Conservation (phyloP, 1,140 invertebrate species). For the Apolygus lucorum region DNA sequence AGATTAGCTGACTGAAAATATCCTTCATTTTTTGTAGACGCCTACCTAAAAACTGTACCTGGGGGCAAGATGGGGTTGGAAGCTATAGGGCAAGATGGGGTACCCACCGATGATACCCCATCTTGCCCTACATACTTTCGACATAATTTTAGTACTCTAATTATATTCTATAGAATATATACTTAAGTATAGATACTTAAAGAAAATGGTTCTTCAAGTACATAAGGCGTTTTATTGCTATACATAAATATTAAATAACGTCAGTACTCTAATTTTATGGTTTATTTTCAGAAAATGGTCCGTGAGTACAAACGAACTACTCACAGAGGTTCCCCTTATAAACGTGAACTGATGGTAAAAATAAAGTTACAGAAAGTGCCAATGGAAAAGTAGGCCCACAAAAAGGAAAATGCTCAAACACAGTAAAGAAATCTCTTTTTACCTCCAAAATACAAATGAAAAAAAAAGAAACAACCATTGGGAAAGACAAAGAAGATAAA, state of each 20-base stretch:
- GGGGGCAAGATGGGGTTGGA: not conserved
- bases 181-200: no score
- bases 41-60: not conserved
- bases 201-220: not conserved
- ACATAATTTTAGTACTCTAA: no score
- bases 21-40: not conserved
- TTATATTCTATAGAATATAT: no score
- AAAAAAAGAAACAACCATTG: not conserved
- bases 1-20: no score
- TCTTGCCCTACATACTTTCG: no score
- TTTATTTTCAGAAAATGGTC: not conserved
- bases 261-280: not conserved
- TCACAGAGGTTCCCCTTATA: not conserved
- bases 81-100: no score
- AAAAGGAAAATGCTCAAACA: not conserved
- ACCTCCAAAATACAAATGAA: not conserved
- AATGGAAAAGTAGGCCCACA: not conserved
- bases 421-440: not conserved
- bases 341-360: not conserved
- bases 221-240: not conserved
- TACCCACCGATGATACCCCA: no score
- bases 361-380: not conserved
- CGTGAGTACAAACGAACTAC: not conserved
- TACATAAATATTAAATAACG: not conserved
- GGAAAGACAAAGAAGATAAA: not conserved